phyloP scores from a whole-genome alignment of 2,113 vertebrate species.

The Rhea americana region DNA sequence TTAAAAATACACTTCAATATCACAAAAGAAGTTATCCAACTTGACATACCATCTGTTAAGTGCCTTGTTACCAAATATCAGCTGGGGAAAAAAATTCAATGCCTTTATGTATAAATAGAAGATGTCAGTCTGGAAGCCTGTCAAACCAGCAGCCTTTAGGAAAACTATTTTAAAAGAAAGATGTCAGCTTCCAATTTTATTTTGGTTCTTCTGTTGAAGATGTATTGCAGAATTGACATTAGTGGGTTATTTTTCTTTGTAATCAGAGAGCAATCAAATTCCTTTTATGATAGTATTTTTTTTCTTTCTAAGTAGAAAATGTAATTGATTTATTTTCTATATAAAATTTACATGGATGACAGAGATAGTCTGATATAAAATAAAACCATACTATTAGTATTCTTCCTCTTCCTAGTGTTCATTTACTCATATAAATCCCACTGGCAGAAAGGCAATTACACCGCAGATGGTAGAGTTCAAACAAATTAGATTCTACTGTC shows the following conservation, averaged over 20 bases:
- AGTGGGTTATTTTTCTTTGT: conserved; percentile 28
- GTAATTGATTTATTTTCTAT: conserved; percentile 34
- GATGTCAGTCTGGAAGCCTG: conserved; percentile 50
- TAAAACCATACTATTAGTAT: conserved; percentile 63
- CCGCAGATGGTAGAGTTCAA: conserved; percentile 75
- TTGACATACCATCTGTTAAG: conserved; percentile 47
- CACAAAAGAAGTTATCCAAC: conserved; percentile 29
- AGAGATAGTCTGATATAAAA: conserved; percentile 52
- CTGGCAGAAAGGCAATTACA: conserved; percentile 74
- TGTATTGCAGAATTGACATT: conserved; percentile 6
- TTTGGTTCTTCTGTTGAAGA: conserved; percentile 45
- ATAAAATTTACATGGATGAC: conserved; percentile 11
- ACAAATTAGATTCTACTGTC: conserved; percentile 70
- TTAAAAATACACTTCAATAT: not conserved
- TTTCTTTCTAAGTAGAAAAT: not conserved
- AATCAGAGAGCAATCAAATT: conserved; percentile 45
- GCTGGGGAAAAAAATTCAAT: not conserved
- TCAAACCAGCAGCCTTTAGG: conserved; percentile 51
- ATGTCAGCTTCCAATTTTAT: conserved; percentile 48
- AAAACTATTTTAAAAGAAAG: conserved; percentile 47
- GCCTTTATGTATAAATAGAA: conserved; percentile 59
- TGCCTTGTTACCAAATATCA: conserved; percentile 56
- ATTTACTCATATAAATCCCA: conserved; percentile 76
- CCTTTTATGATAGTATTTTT: not conserved
- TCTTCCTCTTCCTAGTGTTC: conserved; percentile 56